Conservation (phyloP, 2,888 invertebrate genomes). For the Asteroscopus sphinx region DNA sequence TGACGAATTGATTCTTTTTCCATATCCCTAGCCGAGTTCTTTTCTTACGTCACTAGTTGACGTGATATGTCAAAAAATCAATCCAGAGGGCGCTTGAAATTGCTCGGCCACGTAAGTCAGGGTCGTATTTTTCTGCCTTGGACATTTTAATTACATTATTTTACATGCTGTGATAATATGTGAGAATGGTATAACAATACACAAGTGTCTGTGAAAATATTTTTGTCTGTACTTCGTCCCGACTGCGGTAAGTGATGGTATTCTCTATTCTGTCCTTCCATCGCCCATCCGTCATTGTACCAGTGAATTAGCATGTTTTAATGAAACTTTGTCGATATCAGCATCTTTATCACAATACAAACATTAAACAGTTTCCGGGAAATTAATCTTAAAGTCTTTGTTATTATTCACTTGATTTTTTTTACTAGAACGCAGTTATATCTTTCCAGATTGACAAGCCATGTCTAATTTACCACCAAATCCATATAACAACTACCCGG, state of each 20-base stretch:
- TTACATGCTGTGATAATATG: constrained; percentile 77
- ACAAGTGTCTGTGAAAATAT: constrained; percentile 73
- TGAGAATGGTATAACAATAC: constrained; percentile 81
- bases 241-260: constrained; percentile 73
- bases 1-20: too few species aligned
- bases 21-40: too few species aligned
- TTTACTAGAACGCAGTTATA: constrained; percentile 57
- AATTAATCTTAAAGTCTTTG: constrained; percentile 23
- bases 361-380: constrained; percentile 56
- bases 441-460: constrained; percentile 83
- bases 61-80: constrained; percentile 81
- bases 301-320: constrained; percentile 86
- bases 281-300: constrained; percentile 79
- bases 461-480: constrained; percentile 86
- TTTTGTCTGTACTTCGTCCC: constrained; percentile 71
- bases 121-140: constrained; percentile 86
- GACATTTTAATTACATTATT: constrained; percentile 78
- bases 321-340: constrained; percentile 75
- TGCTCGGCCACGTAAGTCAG: constrained; percentile 89
- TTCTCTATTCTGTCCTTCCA: constrained; percentile 55
- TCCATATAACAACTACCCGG: constrained; percentile 76
- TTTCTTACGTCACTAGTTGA: constrained; percentile 63
- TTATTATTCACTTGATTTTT: constrained; percentile 24
- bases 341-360: constrained; percentile 74
- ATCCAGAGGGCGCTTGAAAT: constrained; percentile 87